These are phyloP conservation scores for Phasianus colchicus DNA, from an alignment of 2,113 vertebrate genomes.

Conservation along the genomic window DNA sequence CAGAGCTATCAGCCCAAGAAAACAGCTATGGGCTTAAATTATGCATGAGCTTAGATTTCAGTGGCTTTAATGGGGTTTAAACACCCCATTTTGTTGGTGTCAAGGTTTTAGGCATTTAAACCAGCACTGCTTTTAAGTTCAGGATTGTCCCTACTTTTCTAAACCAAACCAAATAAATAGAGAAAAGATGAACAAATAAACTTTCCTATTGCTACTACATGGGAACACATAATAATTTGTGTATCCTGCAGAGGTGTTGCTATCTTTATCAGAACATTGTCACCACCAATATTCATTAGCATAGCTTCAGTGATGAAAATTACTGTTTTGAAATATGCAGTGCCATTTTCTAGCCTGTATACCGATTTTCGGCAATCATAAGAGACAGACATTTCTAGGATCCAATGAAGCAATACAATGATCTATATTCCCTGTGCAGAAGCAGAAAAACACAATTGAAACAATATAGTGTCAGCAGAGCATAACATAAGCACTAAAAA, in stretches of 20 bases:
- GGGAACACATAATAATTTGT: background rate
- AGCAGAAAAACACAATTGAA: background rate
- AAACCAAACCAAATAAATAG: background rate
- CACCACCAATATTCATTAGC: constrained; percentile 46
- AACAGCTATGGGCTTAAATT: background rate
- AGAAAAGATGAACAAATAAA: background rate
- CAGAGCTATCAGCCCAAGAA: background rate
- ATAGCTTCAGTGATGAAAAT: constrained; percentile 8
- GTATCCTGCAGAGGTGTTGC: constrained; percentile 16
- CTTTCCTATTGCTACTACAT: background rate
- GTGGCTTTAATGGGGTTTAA: background rate
- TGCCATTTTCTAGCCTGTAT: constrained; percentile 35
- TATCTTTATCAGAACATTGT: constrained; percentile 50
- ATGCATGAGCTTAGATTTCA: background rate
- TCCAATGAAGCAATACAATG: constrained; percentile 48
- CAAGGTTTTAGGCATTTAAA: background rate
- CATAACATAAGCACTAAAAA: constrained; percentile 16
- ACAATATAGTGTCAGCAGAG: background rate
- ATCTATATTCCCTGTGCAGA: constrained; percentile 48
- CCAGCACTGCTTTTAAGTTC: background rate
- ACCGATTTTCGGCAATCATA: constrained; percentile 42
- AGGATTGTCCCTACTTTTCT: background rate
- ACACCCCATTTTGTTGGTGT: background rate
- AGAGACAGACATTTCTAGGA: constrained; percentile 49
- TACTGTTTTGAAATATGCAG: constrained; percentile 52